Evolutionary conservation across 2,113 vertebrate genomes (phyloP).

Genomic region (Panthera uncia): DNA sequence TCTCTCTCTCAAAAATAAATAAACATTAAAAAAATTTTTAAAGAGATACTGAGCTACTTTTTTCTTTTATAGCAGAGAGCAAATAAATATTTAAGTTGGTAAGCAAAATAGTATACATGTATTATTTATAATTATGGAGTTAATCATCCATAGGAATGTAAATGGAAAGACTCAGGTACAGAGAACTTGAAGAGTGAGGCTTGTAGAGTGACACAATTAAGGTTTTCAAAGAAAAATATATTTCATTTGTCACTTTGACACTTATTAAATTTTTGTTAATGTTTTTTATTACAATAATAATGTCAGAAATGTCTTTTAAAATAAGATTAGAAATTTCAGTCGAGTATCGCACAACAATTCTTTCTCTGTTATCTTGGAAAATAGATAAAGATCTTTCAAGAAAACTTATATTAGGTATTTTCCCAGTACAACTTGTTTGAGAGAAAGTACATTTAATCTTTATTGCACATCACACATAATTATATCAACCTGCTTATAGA

Average conservation of each 20-base stretch:
- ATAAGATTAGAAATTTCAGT: not conserved
- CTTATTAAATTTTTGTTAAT: not conserved
- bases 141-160: not conserved
- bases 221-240: not conserved
- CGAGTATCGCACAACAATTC: not conserved
- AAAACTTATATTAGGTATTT: not conserved
- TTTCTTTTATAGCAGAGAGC: not conserved
- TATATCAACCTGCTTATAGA: not conserved
- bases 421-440: not conserved
- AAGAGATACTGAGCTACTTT: not conserved
- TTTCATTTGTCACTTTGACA: conserved; percentile 9
- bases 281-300: not conserved
- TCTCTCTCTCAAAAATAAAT: too few relatives aligned
- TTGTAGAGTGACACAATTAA: not conserved
- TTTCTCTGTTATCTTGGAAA: not conserved
- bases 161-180: not conserved
- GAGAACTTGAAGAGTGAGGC: not conserved
- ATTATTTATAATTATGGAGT: not conserved
- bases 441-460: not conserved
- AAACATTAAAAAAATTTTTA: not conserved
- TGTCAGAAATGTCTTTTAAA: not conserved
- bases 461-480: not conserved
- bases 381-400: not conserved
- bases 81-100: not conserved
- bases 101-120: not conserved